Base-by-base conservation (phyloP, 2,113 vertebrate species). In the Scalopus aquaticus region DNA sequence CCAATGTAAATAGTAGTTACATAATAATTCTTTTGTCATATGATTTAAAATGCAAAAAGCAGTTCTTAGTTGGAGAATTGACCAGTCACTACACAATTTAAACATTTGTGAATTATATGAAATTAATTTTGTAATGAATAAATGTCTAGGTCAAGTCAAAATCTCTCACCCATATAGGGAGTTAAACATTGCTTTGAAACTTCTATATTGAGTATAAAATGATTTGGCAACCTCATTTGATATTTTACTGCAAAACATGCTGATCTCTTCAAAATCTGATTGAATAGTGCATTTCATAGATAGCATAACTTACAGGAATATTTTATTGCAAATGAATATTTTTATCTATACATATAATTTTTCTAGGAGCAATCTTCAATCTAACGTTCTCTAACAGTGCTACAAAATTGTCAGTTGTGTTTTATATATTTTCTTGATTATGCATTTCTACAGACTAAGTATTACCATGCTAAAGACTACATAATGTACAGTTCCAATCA, bases 371-470 rank as follows among this genome's bases (percentile, higher is more conserved):
- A 79, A 96, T 96, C 28, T 93, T 81, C 70, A 93, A 81, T 78
- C 79, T 87, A 91, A 94, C 73, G 9, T 89, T 91, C 88, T 95
- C 35, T 95, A 58, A 35, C 30, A 89, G 13, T 37, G 30, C 44
- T 89, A 6, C 17, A 93, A 94, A 96, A 94, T 93, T 96, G 90
- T 76, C 72, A 69, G 32, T 94, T 96, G 87, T 54, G n/a, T 82
- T 88, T 94, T 84, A n/a, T 51, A 54, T 62, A 83, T 86, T 90
- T 94, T 94, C 86, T 95, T 90, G 89, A 96, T 91, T 90, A 94
- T 91, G 54, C 19, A 95, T 92, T 96, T 91, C 37, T 26, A 58
- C 58, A 72, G 35, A 46, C 42, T 79, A 84, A 97, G 19, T 65
- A 65, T 95, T 93, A 73, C 35, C 51, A 90, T 91, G 58, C 46